phyloP scores from a whole-genome alignment of 2,113 vertebrate genomes.

The Oceanites oceanicus region DNA sequence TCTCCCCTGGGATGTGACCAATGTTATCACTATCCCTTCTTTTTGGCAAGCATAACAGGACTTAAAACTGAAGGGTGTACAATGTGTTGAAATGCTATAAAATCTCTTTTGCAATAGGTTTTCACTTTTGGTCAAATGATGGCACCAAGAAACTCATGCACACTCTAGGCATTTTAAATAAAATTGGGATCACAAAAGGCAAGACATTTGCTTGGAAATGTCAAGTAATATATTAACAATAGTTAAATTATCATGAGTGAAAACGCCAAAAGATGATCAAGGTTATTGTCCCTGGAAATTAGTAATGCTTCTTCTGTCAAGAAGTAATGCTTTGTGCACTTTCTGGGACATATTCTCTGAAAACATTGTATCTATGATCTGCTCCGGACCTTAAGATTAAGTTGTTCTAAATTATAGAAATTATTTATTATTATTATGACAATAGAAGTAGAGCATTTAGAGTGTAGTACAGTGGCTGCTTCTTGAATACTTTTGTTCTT shows the following conservation, averaged over 20 bases:
- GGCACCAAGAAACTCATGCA: background rate
- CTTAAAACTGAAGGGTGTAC: background rate
- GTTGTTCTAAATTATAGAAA: background rate
- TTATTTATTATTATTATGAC: background rate
- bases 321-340: background rate
- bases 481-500: background rate
- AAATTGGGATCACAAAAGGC: background rate
- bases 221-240: background rate
- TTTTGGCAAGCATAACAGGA: background rate
- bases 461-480: background rate
- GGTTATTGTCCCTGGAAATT: background rate
- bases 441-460: background rate
- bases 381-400: background rate
- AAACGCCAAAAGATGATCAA: background rate
- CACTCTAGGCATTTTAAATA: background rate
- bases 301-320: background rate
- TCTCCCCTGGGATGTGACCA: background rate
- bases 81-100: background rate
- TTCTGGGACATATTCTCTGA: background rate
- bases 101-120: background rate
- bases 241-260: background rate
- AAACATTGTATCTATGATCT: background rate
- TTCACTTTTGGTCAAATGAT: background rate
- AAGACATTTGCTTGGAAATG: background rate
- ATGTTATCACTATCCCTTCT: background rate